Evolutionary conservation across 2,797 vertebrate genomes (phyloP).

Genomic region (Melanotaenia trifasciata): DNA sequence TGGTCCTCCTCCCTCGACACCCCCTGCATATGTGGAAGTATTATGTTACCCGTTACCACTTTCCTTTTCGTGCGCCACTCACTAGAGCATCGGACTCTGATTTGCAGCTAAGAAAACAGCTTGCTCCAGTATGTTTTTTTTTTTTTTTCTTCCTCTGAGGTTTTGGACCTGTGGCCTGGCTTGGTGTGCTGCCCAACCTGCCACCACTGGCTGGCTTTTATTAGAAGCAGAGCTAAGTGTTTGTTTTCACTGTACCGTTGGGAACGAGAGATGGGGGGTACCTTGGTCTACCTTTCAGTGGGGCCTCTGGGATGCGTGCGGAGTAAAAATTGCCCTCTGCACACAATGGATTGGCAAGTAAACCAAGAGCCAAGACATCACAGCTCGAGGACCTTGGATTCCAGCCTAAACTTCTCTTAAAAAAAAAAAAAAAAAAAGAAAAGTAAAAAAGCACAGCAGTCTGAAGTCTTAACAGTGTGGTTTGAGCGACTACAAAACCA

Average conservation of each 20-base stretch:
- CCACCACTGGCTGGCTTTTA: constrained; percentile 76
- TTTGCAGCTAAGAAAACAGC: constrained; percentile 82
- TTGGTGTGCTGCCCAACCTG: constrained; percentile 72
- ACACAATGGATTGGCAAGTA: constrained; percentile 78
- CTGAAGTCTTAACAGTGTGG: constrained; percentile 71
- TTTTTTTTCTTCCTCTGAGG: constrained; percentile 47
- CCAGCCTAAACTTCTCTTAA: constrained; percentile 64
- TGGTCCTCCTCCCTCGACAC: constrained; percentile 68
- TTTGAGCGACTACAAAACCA: constrained; percentile 40
- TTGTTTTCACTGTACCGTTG: constrained; percentile 82
- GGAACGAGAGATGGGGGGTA: constrained; percentile 75
- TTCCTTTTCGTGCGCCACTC: constrained; percentile 69
- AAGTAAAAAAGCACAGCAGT: constrained; percentile 58
- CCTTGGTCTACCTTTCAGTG: constrained; percentile 78
- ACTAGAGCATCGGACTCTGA: constrained; percentile 63
- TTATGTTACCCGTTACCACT: constrained; percentile 77
- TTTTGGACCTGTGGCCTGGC: constrained; percentile 73
- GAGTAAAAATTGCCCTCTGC: constrained; percentile 77
- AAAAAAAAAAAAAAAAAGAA: too few species aligned
- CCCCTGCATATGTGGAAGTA: constrained; percentile 82
- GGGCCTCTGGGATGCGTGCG: constrained; percentile 79
- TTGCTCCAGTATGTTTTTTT: constrained; percentile 18
- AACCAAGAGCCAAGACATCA: constrained; percentile 72
- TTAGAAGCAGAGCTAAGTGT: constrained; percentile 81
- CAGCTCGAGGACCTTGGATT: constrained; percentile 78